Evolutionary conservation across 2,888 invertebrate species (phyloP).

Genomic region (Margaritifera margaritifera): DNA sequence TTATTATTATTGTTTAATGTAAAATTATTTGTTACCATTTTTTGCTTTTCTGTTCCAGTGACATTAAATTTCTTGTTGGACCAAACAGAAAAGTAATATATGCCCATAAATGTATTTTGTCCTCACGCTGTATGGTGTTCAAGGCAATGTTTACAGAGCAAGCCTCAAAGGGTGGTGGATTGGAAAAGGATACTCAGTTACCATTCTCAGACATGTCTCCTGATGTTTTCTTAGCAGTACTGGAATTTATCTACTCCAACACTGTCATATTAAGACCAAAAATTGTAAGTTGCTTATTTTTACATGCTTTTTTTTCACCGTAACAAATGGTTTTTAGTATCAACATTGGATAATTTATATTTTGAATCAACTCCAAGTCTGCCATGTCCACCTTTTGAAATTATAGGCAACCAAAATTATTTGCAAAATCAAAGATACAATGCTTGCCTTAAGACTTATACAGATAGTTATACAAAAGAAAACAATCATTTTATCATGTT

Average conservation of each 20-base stretch:
- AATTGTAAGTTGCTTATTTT: slow-evolving; percentile 53
- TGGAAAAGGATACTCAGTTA: slow-evolving; percentile 65
- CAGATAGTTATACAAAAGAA: no score
- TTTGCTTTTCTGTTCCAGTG: slow-evolving; percentile 52
- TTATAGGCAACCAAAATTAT: no score
- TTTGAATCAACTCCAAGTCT: no score
- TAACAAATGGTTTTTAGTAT: no score
- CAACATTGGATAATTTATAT: no score
- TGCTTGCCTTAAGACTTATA: no score
- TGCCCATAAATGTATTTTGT: slow-evolving; percentile 66
- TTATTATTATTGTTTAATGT: neutral
- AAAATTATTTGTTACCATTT: slow-evolving; percentile 4
- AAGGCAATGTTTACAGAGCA: slow-evolving; percentile 69
- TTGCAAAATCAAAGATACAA: no score
- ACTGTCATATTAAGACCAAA: slow-evolving; percentile 65
- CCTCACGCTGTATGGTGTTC: slow-evolving; percentile 69
- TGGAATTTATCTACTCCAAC: slow-evolving; percentile 71
- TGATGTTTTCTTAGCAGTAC: slow-evolving; percentile 66
- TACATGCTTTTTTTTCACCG: no score
- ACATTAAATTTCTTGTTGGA: slow-evolving; percentile 69
- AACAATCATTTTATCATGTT: no score
- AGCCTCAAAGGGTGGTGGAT: slow-evolving; percentile 42
- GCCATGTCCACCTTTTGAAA: no score
- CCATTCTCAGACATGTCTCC: slow-evolving; percentile 67
- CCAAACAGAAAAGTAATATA: slow-evolving; percentile 63